These are phyloP conservation scores for Epinotia nisella DNA, from an alignment of 2,888 invertebrate species.

Conservation along the genomic window DNA sequence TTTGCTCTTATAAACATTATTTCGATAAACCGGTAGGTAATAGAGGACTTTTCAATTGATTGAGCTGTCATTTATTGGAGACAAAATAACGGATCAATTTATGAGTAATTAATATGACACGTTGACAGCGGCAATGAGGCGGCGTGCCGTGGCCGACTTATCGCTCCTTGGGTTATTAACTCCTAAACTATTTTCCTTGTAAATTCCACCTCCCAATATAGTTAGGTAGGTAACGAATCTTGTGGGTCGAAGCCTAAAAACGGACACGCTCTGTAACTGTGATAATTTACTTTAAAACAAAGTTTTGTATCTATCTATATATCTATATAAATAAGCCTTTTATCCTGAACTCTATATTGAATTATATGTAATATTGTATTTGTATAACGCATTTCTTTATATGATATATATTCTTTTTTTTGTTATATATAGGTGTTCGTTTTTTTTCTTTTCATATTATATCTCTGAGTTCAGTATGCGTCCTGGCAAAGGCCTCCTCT, in stretches of 20 bases:
- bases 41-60: conserved; percentile 23
- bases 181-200: conserved; percentile 40
- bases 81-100: conserved; percentile 42
- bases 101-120: conserved; percentile 45
- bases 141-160: conserved; percentile 32
- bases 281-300: no score
- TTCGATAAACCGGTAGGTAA: conserved; percentile 1
- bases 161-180: conserved; percentile 39
- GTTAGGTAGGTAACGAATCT: conserved; percentile 5
- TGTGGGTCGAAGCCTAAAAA: neutral
- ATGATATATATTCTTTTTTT: no score
- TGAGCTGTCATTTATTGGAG: conserved; percentile 28
- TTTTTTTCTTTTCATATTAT: no score
- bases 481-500: no score
- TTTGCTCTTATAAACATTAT: neutral
- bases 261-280: no score
- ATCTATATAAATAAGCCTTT: no score
- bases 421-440: no score
- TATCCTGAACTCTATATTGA: no score
- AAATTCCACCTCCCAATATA: conserved; percentile 14
- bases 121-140: conserved; percentile 43
- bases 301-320: no score
- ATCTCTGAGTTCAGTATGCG: no score
- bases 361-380: no score
- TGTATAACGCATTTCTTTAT: no score